A percentile compares a stretch with the other conserved stretches of the same genome.
Conservation (phyloP, 2,888 invertebrate species). For the Lasioglossum zephyrum region DNA sequence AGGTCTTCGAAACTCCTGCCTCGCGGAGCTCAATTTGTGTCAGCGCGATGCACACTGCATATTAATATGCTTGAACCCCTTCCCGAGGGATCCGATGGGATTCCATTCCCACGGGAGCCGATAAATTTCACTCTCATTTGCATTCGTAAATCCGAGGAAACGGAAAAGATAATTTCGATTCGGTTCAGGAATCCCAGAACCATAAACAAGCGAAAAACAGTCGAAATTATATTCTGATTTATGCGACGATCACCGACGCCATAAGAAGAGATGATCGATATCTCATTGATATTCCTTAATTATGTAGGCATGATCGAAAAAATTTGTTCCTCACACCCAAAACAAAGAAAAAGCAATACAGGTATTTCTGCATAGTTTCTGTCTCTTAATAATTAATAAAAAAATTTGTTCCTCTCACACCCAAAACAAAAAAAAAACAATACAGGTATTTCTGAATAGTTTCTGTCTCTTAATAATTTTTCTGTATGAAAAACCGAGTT, state of each 20-base stretch:
- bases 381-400: not conserved
- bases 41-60: slow-evolving; percentile 20
- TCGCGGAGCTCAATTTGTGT: not conserved
- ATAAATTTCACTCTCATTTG: slow-evolving; percentile 41
- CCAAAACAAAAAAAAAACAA: not conserved
- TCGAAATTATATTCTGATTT: slow-evolving; percentile 9
- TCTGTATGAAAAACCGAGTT: too few relatives aligned
- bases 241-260: not conserved
- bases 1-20: not conserved
- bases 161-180: not conserved
- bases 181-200: not conserved
- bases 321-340: not conserved
- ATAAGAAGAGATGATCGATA: not conserved
- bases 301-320: not conserved
- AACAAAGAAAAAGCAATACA: not conserved
- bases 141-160: slow-evolving; percentile 26
- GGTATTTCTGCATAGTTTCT: not conserved
- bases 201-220: not conserved
- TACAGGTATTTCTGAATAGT: not conserved
- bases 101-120: slow-evolving; percentile 39
- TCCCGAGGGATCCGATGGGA: slow-evolving; percentile 28
- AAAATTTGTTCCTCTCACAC: not conserved
- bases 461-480: not conserved
- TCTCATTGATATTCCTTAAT: not conserved
- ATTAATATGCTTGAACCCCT: slow-evolving; percentile 10